Conservation (phyloP, 2,113 vertebrate genomes). For the Petaurus breviceps region DNA sequence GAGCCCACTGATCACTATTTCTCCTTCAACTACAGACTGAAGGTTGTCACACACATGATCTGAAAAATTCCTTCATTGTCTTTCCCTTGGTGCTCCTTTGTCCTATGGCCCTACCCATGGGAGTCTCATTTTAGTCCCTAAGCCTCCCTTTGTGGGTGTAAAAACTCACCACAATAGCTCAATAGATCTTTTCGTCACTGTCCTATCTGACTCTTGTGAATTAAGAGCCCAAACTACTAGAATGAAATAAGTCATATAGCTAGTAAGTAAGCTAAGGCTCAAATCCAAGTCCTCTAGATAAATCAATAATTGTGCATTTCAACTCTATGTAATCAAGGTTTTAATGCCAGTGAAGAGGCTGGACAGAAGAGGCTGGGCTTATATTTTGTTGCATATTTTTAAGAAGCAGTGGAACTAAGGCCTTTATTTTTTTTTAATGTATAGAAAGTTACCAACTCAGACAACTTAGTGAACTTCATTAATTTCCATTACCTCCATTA, state of each 20-base stretch:
- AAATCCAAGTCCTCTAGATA: background rate
- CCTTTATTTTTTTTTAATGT: conserved; percentile 18
- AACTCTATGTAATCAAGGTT: conserved; percentile 16
- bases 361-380: background rate
- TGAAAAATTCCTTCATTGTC: background rate
- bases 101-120: background rate
- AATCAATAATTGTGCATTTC: conserved; percentile 46
- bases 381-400: conserved; percentile 42
- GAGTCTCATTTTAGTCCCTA: background rate
- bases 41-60: background rate
- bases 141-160: too few species aligned
- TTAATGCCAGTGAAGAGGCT: background rate
- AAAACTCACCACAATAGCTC: background rate
- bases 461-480: conserved; percentile 16
- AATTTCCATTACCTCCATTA: background rate
- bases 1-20: background rate
- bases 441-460: background rate
- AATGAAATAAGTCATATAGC: background rate
- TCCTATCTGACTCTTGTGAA: background rate
- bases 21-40: background rate
- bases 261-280: background rate
- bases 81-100: background rate
- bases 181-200: too few species aligned
- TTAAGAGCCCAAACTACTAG: background rate
- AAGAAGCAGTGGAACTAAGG: conserved; percentile 7